Conservation (phyloP, 2,113 vertebrate species). For the Neotragus moschatus region DNA sequence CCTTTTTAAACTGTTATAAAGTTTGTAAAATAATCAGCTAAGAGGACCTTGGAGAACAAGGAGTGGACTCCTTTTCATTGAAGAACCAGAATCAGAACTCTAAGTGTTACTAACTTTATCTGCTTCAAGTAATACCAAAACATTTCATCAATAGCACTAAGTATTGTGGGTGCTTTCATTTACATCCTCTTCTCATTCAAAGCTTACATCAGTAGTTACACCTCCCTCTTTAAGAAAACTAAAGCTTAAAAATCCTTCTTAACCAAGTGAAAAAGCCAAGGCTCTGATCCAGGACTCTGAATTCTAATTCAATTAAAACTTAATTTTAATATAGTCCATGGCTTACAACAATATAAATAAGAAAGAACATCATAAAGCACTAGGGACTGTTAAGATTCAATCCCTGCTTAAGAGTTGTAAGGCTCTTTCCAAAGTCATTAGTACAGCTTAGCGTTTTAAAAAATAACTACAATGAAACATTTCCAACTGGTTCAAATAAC, state of each 20-base stretch:
- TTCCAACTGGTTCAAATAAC: neutral
- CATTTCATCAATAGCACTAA: neutral
- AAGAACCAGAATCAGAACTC: neutral
- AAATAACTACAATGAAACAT: neutral
- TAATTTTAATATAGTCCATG: neutral
- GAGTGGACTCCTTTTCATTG: neutral
- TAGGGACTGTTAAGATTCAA: neutral
- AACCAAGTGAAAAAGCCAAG: neutral
- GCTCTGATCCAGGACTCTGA: neutral
- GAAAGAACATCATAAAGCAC: neutral
- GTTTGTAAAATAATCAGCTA: neutral
- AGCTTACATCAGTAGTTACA: neutral
- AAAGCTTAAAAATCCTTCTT: neutral
- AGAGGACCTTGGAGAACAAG: neutral
- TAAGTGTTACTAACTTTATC: neutral
- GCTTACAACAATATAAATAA: neutral
- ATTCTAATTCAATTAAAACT: neutral
- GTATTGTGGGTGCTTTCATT: neutral
- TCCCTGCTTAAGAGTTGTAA: neutral
- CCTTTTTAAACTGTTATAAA: neutral
- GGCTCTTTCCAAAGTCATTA: neutral
- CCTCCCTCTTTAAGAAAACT: neutral
- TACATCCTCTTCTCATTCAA: neutral
- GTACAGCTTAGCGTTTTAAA: neutral
- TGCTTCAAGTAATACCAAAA: neutral